Evolutionary conservation across 2,797 vertebrate species (phyloP).

Genomic region (Muscicapa striata): DNA sequence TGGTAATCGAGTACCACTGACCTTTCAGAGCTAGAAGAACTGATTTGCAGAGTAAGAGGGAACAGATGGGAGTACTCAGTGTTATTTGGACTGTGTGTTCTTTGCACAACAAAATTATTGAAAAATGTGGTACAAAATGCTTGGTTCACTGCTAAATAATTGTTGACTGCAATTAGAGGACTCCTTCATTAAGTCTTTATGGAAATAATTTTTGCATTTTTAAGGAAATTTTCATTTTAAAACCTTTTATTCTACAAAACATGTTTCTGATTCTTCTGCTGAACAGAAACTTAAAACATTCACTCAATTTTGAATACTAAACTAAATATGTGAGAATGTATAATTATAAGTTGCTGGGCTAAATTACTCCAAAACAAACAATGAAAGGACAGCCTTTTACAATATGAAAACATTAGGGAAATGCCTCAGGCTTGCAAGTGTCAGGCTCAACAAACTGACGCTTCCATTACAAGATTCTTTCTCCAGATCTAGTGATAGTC

Average conservation of each 20-base stretch:
- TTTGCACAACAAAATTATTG: neutral
- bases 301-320: neutral
- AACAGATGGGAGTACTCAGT: conserved; percentile 51
- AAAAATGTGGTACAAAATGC: neutral
- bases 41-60: neutral
- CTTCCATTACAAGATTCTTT: neutral
- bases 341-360: neutral
- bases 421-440: neutral
- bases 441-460: neutral
- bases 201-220: neutral
- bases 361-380: neutral
- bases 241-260: neutral
- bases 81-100: neutral
- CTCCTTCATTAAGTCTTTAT: neutral
- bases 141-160: neutral
- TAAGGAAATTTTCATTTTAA: neutral
- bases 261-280: neutral
- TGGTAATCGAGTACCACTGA: neutral
- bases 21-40: conserved; percentile 41
- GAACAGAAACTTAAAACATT: neutral
- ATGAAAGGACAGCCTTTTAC: neutral
- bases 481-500: neutral
- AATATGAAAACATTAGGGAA: neutral
- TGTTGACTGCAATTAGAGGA: neutral
- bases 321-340: neutral